Conservation (phyloP, 2,113 vertebrate genomes). For the Alaudala cheleensis region DNA sequence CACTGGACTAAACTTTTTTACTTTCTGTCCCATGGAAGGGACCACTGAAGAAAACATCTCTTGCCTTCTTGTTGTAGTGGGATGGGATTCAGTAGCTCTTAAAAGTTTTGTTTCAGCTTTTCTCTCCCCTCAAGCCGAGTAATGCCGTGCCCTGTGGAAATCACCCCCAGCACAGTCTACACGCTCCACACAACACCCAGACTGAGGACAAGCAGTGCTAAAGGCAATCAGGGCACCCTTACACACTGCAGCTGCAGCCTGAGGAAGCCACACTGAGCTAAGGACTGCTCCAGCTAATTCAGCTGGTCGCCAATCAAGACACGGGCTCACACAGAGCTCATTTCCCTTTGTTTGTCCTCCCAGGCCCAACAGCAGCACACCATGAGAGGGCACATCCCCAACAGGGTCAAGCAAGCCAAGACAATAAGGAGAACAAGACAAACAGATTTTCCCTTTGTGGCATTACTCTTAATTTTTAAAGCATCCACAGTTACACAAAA, state of each 20-base stretch:
- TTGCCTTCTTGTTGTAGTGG: neutral
- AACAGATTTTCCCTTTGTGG: neutral
- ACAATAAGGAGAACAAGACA: neutral
- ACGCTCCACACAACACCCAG: accelerated
- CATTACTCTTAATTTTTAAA: neutral
- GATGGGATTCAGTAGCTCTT: neutral
- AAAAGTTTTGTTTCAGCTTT: neutral
- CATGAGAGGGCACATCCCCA: constrained; percentile 20
- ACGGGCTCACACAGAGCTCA: neutral
- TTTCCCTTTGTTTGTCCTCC: constrained; percentile 9
- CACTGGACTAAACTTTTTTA: neutral
- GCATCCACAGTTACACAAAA: neutral
- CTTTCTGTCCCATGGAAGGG: neutral
- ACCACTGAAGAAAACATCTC: neutral
- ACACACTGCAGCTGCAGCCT: neutral
- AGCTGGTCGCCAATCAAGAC: neutral
- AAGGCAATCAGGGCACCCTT: neutral
- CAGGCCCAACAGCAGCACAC: neutral
- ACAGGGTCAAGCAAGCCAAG: constrained; percentile 21
- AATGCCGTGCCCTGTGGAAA: neutral
- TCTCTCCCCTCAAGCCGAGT: neutral
- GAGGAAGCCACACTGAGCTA: neutral
- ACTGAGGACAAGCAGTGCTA: neutral
- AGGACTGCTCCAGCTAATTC: neutral
- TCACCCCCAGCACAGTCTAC: neutral